A percentile compares a stretch with the other conserved stretches of the same genome.
Evolutionary conservation across 2,797 vertebrate genomes (phyloP).

Genomic region (Acipenser oxyrinchus): DNA sequence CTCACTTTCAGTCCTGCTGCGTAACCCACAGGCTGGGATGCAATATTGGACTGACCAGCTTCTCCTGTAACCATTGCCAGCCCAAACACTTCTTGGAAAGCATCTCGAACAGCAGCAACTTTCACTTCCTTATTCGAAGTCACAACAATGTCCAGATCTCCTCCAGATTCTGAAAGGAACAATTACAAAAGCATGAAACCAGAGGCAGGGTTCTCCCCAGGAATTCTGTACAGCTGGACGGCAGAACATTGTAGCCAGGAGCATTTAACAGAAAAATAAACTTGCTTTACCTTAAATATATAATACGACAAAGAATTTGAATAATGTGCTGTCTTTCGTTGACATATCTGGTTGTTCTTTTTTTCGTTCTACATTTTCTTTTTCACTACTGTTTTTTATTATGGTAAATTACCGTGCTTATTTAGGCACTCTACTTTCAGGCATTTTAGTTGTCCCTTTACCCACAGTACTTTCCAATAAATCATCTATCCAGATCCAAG

Average conservation of each 20-base stretch:
- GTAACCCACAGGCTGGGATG: constrained; percentile 91
- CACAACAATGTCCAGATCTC: constrained; percentile 88
- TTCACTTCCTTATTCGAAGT: constrained; percentile 82
- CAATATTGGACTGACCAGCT: constrained; percentile 83
- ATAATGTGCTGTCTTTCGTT: too few relatives aligned
- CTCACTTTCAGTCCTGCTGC: constrained; percentile 88
- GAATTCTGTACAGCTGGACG: too few relatives aligned
- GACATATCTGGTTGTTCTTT: too few relatives aligned
- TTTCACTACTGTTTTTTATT: too few relatives aligned
- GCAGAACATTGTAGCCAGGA: too few relatives aligned
- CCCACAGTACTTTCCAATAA: neutral
- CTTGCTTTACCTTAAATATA: too few relatives aligned
- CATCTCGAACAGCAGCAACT: constrained; percentile 81
- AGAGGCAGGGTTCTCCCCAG: too few relatives aligned
- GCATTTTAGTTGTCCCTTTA: too few relatives aligned
- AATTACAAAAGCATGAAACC: neutral
- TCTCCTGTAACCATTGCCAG: constrained; percentile 86
- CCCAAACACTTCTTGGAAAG: constrained; percentile 93
- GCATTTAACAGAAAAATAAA: too few relatives aligned
- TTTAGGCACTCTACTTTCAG: neutral
- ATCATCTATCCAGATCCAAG: neutral
- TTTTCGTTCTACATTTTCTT: too few relatives aligned
- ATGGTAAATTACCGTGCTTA: too few relatives aligned
- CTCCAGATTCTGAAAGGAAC: constrained; percentile 74
- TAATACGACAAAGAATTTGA: too few relatives aligned